Evolutionary conservation across 2,797 vertebrate genomes (phyloP), one percentile per base, ranked within the genome.

Genomic region (Enteromius unitaeniatus): DNA sequence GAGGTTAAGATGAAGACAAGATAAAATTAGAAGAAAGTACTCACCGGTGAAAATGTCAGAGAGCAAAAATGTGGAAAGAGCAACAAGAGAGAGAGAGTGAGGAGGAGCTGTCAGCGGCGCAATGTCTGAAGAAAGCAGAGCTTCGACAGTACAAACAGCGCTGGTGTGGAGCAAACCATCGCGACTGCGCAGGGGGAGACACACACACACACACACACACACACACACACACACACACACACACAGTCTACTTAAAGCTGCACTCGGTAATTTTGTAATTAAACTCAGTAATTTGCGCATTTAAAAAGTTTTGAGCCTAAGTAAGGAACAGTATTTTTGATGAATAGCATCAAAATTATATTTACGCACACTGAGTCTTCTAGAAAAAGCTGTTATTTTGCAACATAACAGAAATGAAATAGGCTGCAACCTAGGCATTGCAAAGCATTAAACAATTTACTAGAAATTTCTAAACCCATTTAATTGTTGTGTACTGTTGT

Each of bases 11-110:
- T 81, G 68, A 85, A 87, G 77, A 85, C 45, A 80, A 77, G 55
- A 42, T 80, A 84, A 83, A 86, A 74, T 77, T 15, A 83, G 42
- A 80, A 69, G 79, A 72, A 83, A 83, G 87, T 90, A 90, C 89
- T 90, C 87, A 90, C 89, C 89, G 84, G 82, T 78, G 72, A 90
- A 88, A 87, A 90, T 80, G 74, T 88, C 83, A 88, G 84, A 87
- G 83, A 84, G 82, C 67, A 85, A 88, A 90, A 88, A 88, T 79
- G 85, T 31, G 28, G 89, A 84, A 88, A 88, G 86, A 86, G 76
- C 79, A 81, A 86, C 34, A 81, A 86, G 45, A 86, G 65, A 49
- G 65, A 49, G 82, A 19, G 72, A 86, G 79, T 14, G 21, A 42
- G n/a, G 45, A 75, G 65, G 69, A 42, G 49, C 62, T 60, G 80